Conservation (phyloP, 2,888 invertebrate genomes). For the Drosophila longiperda region DNA sequence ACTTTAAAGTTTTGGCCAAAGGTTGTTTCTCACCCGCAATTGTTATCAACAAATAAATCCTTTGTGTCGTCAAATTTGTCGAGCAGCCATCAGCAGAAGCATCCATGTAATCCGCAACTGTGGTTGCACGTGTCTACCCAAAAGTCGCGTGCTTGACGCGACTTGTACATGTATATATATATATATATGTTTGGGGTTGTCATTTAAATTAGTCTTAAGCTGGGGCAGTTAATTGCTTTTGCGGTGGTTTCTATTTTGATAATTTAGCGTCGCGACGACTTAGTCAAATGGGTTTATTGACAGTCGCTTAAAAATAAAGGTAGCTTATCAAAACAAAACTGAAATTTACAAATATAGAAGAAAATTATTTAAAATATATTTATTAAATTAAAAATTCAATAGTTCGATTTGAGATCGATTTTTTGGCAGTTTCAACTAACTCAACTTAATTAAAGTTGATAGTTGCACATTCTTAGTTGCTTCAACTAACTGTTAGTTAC, state of each 20-base stretch:
- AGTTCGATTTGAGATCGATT: no score
- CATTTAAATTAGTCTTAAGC: constrained; percentile 83
- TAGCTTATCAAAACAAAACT: background rate
- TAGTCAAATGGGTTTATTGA: background rate
- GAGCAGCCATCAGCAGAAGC: constrained; percentile 53
- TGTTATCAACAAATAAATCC: constrained; percentile 82
- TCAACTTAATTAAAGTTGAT: background rate
- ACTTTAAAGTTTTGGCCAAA: constrained; percentile 70
- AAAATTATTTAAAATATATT: no score
- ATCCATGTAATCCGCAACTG: constrained; percentile 61
- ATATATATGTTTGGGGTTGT: constrained; percentile 39
- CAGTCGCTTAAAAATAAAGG: background rate
- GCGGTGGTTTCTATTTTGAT: constrained; percentile 17
- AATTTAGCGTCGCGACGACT: background rate
- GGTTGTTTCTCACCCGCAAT: constrained; percentile 38
- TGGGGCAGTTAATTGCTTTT: constrained; percentile 77
- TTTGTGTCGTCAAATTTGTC: constrained; percentile 83
- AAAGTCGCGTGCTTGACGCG: constrained; percentile 61
- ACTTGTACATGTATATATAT: constrained; percentile 7
- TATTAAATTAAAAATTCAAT: no score
- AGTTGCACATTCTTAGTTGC: background rate
- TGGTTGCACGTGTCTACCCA: constrained; percentile 61
- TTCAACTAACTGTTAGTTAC: background rate
- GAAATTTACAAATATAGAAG: no score
- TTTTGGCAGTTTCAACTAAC: background rate